Evolutionary conservation across 2,888 invertebrate species (phyloP), one percentile per base, ranked within the genome.

Genomic region (Mythimna lalbum): DNA sequence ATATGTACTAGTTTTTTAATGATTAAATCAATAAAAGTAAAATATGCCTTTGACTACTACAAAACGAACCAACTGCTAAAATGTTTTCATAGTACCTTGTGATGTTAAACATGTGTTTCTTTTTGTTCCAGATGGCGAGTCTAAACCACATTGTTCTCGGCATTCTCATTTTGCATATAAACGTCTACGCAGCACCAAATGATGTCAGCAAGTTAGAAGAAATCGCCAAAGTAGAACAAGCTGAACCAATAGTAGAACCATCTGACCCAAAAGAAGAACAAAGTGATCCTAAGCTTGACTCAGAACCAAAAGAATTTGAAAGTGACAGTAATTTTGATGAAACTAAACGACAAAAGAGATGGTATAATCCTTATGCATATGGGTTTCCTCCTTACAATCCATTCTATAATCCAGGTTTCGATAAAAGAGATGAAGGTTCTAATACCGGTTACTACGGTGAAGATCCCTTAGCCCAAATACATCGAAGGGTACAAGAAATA

Each of bases 121-220:
- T 78, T 82, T 59, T 62, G 76, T 95, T 95, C 68, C 95, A 95
- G 95, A 95, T 95, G 95, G 88, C 84, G 85, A 84, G 67, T 73
- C 50, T 86, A 62, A 75, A 80, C 31, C 79, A 82, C 36, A 39
- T 90, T 21, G 39, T 92, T 63, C 72, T 92, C 71, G 87, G 87
- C 68, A 73, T 91, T 70, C 80, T 93, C 71, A 76, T 90, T 69
- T 79, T 91, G 53, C 90, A 91, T 83, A 78, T 86, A 70, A 85
- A 81, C 76, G 90, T 89, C 49, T 79, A 81, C 53, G 91, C 92
- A 47, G 93, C 92, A 56, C 93, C 94, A 21, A 91, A 84, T 70
- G 89, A 90, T 59, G 78, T 81, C 17, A 78, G 82, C 71, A 87
- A 87, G 70, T 62, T 85, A 9, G 88, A 87, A 84, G 86, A 87